Conservation (phyloP, 2,888 invertebrate species). For the Agrochola circellaris region DNA sequence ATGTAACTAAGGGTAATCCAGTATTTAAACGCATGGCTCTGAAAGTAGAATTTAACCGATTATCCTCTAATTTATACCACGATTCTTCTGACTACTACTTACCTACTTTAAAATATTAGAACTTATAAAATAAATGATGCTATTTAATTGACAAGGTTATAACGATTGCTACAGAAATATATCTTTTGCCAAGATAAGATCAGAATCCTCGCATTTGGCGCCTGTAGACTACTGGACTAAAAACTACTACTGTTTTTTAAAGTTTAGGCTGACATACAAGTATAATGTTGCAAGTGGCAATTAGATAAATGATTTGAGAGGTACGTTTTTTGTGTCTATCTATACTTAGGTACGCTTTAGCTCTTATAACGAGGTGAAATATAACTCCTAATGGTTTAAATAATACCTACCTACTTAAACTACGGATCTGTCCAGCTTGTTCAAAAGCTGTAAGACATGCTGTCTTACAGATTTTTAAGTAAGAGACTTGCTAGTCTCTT, state of each 20-base stretch:
- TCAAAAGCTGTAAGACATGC: not conserved
- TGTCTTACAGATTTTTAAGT: no score
- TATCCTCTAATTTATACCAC: not conserved
- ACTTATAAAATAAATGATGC: slow-evolving; percentile 27
- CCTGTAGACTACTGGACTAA: slow-evolving; percentile 20
- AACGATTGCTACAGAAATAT: slow-evolving; percentile 38
- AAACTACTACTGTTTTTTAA: slow-evolving; percentile 34
- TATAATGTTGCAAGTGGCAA: slow-evolving; percentile 30
- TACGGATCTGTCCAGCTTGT: not conserved
- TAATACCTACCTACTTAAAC: not conserved
- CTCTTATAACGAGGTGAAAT: not conserved
- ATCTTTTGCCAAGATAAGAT: slow-evolving; percentile 53
- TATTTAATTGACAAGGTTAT: slow-evolving; percentile 57
- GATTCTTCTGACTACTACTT: not conserved
- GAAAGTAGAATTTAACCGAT: not conserved
- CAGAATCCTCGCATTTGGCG: slow-evolving; percentile 32
- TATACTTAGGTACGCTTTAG: slow-evolving; percentile 8
- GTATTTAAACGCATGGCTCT: not conserved
- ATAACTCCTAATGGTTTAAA: not conserved
- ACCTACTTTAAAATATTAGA: slow-evolving; percentile 30
- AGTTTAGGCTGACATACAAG: slow-evolving; percentile 3
- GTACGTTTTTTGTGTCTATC: slow-evolving; percentile 13
- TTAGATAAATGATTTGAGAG: slow-evolving; percentile 35
- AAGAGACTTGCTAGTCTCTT: not conserved
- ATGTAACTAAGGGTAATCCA: not conserved